These are phyloP conservation scores for Prosopocoilus inquinatus DNA, from an alignment of 2,888 invertebrate genomes.

Conservation along the genomic window DNA sequence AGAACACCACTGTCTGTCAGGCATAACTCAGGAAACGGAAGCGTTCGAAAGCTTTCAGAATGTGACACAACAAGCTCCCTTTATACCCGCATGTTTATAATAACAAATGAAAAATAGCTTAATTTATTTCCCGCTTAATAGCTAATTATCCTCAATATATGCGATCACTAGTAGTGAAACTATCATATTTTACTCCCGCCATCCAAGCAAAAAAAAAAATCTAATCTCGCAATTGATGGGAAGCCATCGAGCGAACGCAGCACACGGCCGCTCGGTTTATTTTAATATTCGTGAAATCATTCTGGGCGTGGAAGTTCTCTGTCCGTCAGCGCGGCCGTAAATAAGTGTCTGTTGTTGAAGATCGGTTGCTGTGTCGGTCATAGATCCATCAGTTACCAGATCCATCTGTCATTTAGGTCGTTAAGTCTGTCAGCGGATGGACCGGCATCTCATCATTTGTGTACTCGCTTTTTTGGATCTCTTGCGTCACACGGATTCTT, in stretches of 20 bases:
- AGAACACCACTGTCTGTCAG: too few relatives aligned
- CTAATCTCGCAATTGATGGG: background rate
- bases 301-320: slow-evolving; percentile 30
- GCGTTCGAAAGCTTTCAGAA: too few relatives aligned
- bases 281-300: slow-evolving; percentile 28
- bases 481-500: too few relatives aligned
- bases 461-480: too few relatives aligned
- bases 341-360: slow-evolving; percentile 29
- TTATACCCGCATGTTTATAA: too few relatives aligned
- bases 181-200: too few relatives aligned
- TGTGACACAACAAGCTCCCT: too few relatives aligned
- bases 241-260: background rate
- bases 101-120: background rate
- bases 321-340: slow-evolving; percentile 30
- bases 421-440: slow-evolving; percentile 35
- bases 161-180: too few relatives aligned
- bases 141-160: slow-evolving; percentile 4
- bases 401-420: slow-evolving; percentile 42
- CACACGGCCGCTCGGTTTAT: slow-evolving; percentile 19
- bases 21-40: too few relatives aligned
- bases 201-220: background rate
- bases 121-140: too few relatives aligned
- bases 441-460: slow-evolving; percentile 30
- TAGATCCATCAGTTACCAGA: slow-evolving; percentile 40
- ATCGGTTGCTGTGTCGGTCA: slow-evolving; percentile 37